Evolutionary conservation across 2,113 vertebrate genomes (phyloP), one percentile per base, ranked within the genome.

Genomic region (Xyrauchen texanus): DNA sequence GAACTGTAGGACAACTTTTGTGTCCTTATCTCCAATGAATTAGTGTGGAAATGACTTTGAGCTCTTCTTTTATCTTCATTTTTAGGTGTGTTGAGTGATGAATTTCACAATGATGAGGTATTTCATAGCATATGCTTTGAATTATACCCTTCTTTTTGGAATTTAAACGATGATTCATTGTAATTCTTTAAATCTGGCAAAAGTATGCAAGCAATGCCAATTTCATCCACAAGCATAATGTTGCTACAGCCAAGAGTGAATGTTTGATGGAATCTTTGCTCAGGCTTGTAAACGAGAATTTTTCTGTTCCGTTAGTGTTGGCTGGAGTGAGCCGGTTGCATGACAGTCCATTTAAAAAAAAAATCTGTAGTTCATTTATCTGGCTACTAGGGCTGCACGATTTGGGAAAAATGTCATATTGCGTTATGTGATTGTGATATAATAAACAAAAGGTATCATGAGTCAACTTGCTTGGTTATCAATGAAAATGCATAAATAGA

Each of bases 161-260:
- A 15, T 70, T 11, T 44, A 44, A 44, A 42, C 3, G 21, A 34
- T 34, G 21, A 34, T 34, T 34, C 21, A 34, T 34, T 34, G 16
- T 53, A 49, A 69, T 69, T 53, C 16, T 34, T 52, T 13, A 34
- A 42, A 53, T 53, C 67, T 53, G 67, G 21, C 49, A 53, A 34
- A 10, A 69, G 67, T 53, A 69, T 69, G 49, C 7, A 69, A 77
- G 65, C 60, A 34, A 58, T 77, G 45, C 64, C 58, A 44, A 49
- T 13, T 68, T 7, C 13, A 69, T 49, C 45, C 44, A n/a, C 12
- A 4, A 46, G 45, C 49, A 34, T 34, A 34, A 34, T 34, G 21
- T 34, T 34, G 21, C 21, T 34, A 34, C 21, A 65, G 34, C 12
- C 51, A 13, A 76, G 34, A 65, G 52, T 66, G 74, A 64, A 44